Evolutionary conservation across 2,888 invertebrate genomes (phyloP), one percentile per base, ranked within the genome.

Genomic region (Hololepta plana): DNA sequence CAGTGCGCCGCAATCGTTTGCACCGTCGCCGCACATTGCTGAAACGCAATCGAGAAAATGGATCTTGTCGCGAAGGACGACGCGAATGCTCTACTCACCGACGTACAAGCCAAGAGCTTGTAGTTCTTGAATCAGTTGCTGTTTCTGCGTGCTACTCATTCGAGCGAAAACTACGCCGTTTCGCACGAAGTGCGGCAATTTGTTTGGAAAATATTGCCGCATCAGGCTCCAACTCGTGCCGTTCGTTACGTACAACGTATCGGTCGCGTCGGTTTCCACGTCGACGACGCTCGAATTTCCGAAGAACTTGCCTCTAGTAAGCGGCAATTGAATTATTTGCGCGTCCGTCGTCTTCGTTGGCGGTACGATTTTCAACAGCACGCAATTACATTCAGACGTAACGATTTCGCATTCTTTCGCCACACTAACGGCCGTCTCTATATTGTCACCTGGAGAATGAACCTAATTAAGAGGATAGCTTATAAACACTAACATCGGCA

Each of bases 21-120:
- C 91, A 4, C 95, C 95, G 55, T 95, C 95, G 0, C 95, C 95
- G 42, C 93, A 93, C 90, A 90, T 90, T 0, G 76, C 85, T 68
- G 61, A 41, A 54, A 51, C 22, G 6, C 7, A 21, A 8, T n/a
- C 8, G 9, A 21, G 9, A 8, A 21, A 21, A 21, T 8, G 6
- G 8, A 6, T 17, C 8, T 17, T 17, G 7, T 11, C 15, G 9
- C 9, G 8, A 9, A n/a, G n/a, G n/a, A n/a, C n/a, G n/a, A n/a
- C n/a, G n/a, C n/a, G n/a, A n/a, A n/a, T n/a, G n/a, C n/a, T n/a
- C n/a, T 32, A 59, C 80, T 62, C 44, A 67, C 84, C 84, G 24
- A 90, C 85, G 42, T 79, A 82, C 44, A 84, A 90, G 15, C 87
- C 88, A 1, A 88, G 51, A 3, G 69, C 71, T 49, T 93, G 90